Conservation (phyloP, 2,888 invertebrate species). For the Adineta ricciae region DNA sequence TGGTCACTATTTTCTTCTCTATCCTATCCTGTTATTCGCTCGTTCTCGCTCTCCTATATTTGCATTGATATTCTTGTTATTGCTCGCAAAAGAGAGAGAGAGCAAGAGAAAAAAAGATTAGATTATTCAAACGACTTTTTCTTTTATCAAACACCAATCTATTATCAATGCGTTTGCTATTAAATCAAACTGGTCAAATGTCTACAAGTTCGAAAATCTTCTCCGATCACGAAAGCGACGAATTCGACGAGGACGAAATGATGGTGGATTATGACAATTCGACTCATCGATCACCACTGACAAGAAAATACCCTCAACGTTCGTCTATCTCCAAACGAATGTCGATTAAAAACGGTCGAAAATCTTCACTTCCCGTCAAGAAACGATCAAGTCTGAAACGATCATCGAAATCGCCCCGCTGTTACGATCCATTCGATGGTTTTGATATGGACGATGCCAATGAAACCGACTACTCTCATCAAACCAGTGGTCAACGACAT, state of each 20-base stretch:
- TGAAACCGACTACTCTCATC: background rate
- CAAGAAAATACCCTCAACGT: background rate
- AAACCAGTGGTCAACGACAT: conserved; percentile 18
- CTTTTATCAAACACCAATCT: background rate
- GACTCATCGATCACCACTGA: background rate
- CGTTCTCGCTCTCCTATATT: background rate
- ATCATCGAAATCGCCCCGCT: background rate
- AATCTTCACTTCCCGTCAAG: background rate
- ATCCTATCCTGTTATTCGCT: background rate
- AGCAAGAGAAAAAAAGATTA: background rate
- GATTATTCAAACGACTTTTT: conserved; percentile 2
- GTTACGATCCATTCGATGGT: background rate
- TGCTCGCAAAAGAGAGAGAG: background rate
- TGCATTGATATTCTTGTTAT: conserved; percentile 7
- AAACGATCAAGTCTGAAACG: background rate
- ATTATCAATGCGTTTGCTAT: background rate
- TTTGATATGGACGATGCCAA: background rate
- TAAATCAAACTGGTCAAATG: conserved; percentile 9
- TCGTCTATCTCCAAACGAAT: background rate
- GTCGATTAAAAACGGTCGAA: background rate
- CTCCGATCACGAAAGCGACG: background rate
- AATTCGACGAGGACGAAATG: background rate
- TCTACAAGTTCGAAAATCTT: background rate
- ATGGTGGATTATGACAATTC: background rate
- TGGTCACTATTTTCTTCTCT: conserved; percentile 1